Evolutionary conservation across 2,797 vertebrate species (phyloP).

Genomic region (Lycodopsis pacificus): DNA sequence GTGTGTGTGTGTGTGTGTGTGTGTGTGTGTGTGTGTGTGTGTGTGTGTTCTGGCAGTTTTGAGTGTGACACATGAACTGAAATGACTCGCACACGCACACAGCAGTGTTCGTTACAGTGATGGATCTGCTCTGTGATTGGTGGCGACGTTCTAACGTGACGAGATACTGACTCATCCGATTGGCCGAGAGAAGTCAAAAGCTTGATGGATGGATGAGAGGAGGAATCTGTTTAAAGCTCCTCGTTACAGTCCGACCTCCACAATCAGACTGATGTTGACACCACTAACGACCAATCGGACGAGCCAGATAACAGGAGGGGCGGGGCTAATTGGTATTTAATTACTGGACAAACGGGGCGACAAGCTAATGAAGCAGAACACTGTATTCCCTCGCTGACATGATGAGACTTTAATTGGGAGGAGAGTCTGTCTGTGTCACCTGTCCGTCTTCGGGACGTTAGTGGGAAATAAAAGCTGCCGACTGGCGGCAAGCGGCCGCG

Average conservation of each 20-base stretch:
- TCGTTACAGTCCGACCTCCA: conserved; percentile 6
- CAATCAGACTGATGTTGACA: conserved; percentile 9
- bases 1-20: neutral
- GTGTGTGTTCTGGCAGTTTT: conserved; percentile 4
- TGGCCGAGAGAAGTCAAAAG: conserved; percentile 32
- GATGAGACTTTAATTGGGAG: neutral
- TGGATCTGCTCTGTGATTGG: conserved; percentile 53
- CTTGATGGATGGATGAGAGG: conserved; percentile 4
- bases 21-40: conserved; percentile 19
- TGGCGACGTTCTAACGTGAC: conserved; percentile 15
- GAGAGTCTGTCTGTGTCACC: neutral
- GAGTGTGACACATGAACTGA: conserved; percentile 50
- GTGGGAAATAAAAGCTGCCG: conserved; percentile 28
- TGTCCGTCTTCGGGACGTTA: conserved; percentile 33
- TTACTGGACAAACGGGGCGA: neutral
- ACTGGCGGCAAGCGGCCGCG: conserved; percentile 9
- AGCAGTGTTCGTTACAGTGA: conserved; percentile 44
- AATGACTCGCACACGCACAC: neutral
- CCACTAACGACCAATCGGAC: conserved; percentile 33
- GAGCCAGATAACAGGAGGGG: conserved; percentile 13
- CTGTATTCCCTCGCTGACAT: neutral
- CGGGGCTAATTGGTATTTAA: conserved; percentile 15
- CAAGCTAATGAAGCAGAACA: conserved; percentile 16
- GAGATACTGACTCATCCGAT: conserved; percentile 26
- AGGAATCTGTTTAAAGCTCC: neutral